A percentile compares a stretch with the other conserved stretches of the same genome.
These are phyloP conservation scores for Heliocidaris erythrogramma DNA, from an alignment of 35 echinoderm and acorn worm genomes.

Conservation along the genomic window DNA sequence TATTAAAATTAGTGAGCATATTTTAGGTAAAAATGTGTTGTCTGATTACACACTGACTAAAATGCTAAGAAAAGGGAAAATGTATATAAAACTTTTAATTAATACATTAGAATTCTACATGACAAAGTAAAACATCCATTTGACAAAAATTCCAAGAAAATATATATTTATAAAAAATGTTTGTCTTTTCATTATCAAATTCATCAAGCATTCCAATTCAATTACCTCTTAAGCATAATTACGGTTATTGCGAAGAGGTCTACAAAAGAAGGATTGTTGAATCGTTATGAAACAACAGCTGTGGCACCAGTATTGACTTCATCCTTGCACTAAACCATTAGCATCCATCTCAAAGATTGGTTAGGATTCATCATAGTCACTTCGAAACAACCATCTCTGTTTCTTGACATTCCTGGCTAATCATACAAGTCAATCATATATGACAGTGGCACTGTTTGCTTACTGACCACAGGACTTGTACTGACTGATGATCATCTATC, in stretches of 20 bases:
- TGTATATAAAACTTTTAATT: not conserved
- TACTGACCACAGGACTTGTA: not conserved
- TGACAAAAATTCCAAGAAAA: constrained; percentile 26
- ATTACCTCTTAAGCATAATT: constrained; percentile 19
- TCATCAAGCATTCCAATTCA: constrained; percentile 11
- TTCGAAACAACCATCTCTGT: not conserved
- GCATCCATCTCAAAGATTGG: not conserved
- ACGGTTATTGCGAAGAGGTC: constrained; percentile 32
- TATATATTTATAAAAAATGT: constrained; percentile 40
- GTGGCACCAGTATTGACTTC: not conserved
- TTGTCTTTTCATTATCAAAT: constrained; percentile 4
- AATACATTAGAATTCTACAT: not conserved
- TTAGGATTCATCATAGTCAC: not conserved
- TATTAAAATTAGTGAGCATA: not conserved
- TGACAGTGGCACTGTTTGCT: not conserved
- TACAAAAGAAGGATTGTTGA: not conserved
- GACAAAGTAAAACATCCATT: constrained; percentile 12
- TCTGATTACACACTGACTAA: not conserved
- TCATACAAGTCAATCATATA: not conserved
- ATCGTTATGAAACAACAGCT: not conserved
- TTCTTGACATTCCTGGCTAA: not conserved
- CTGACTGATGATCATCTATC: not conserved
- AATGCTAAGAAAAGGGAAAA: not conserved
- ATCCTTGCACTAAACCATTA: not conserved
- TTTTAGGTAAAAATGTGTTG: not conserved